A percentile compares a stretch with the other conserved stretches of the same genome.
Evolutionary conservation across 2,797 vertebrate genomes (phyloP).

Genomic region (Linurgus olivaceus): DNA sequence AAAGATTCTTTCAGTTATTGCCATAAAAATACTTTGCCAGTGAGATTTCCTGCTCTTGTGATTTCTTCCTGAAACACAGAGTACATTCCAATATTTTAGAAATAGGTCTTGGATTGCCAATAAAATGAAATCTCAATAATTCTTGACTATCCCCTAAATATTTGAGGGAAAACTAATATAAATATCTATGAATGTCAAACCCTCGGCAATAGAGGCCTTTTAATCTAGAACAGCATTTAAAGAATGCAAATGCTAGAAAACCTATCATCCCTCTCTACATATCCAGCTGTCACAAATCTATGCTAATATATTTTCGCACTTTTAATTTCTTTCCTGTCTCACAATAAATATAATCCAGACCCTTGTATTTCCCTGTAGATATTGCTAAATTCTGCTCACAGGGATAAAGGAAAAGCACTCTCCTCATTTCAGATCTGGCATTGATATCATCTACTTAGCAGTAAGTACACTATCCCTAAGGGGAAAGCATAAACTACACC

Average conservation of each 20-base stretch:
- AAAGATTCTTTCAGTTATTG: neutral
- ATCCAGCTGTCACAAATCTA: neutral
- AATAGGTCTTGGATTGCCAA: neutral
- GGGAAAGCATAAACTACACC: neutral
- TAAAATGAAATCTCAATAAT: slow-evolving; percentile 18
- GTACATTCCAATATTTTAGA: neutral
- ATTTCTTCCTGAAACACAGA: neutral
- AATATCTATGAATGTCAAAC: neutral
- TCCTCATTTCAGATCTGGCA: neutral
- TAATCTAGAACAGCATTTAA: neutral
- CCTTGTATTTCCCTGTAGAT: neutral
- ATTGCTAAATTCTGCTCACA: neutral
- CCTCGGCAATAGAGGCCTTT: neutral
- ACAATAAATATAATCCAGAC: neutral
- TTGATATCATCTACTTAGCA: neutral
- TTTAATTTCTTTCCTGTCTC: neutral
- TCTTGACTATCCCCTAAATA: neutral
- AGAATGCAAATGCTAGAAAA: neutral
- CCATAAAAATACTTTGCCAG: neutral
- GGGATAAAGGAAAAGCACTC: rapidly evolving
- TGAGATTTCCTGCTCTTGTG: neutral
- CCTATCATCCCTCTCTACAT: neutral
- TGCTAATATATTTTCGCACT: neutral
- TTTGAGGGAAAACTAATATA: slow-evolving; percentile 12
- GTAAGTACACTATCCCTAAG: neutral